A percentile compares a stretch with the other conserved stretches of the same genome.
Evolutionary conservation across 2,797 vertebrate species (phyloP).

Genomic region (Erethizon dorsatum): DNA sequence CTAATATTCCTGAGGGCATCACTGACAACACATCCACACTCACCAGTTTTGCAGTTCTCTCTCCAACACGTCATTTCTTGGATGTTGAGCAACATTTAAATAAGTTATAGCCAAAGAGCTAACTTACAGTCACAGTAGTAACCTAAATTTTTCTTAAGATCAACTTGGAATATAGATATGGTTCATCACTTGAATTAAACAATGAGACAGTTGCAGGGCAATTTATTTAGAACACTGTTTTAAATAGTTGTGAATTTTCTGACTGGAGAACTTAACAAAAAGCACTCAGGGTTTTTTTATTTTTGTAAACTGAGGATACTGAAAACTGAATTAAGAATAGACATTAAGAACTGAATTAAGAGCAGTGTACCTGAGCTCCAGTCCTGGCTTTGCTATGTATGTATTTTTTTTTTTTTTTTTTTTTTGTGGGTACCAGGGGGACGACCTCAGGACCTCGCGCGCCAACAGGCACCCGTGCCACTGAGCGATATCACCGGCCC

Average conservation of each 20-base stretch:
- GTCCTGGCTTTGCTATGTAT: background rate
- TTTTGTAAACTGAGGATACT: background rate
- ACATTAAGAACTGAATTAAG: slow-evolving; percentile 15
- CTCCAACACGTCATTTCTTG: background rate
- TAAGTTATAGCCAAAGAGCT: background rate
- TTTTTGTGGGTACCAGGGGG: too few relatives aligned
- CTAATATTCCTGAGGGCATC: slow-evolving; percentile 25
- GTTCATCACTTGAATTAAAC: slow-evolving; percentile 32
- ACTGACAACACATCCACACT: slow-evolving; percentile 9
- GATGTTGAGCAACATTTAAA: slow-evolving; percentile 29
- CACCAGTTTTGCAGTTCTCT: background rate
- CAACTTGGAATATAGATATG: background rate
- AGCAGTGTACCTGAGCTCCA: background rate
- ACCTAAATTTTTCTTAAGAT: slow-evolving; percentile 3
- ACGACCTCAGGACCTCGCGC: too few relatives aligned
- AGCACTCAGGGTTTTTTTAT: background rate
- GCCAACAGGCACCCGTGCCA: too few relatives aligned
- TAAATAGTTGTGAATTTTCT: slow-evolving; percentile 24
- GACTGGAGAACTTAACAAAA: slow-evolving; percentile 26
- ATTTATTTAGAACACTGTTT: slow-evolving; percentile 41
- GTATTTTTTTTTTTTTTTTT: too few relatives aligned
- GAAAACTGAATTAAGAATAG: slow-evolving; percentile 37
- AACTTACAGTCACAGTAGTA: background rate
- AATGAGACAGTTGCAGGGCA: background rate
- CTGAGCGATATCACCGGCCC: too few relatives aligned